These are phyloP conservation scores for Parascotia fuliginaria DNA, from an alignment of 2,888 invertebrate species.

Conservation along the genomic window DNA sequence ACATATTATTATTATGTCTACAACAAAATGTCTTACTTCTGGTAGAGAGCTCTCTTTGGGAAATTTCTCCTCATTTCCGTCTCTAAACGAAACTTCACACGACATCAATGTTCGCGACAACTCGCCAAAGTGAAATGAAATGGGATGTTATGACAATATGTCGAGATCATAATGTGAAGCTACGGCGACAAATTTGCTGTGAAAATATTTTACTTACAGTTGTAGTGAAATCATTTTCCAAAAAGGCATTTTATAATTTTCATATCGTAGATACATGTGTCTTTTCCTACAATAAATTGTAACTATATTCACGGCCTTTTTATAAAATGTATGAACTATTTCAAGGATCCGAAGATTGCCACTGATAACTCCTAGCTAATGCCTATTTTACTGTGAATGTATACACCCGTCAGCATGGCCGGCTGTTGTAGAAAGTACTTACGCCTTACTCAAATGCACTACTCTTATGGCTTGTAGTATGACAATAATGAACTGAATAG, in stretches of 20 bases:
- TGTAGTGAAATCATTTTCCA: conserved; percentile 51
- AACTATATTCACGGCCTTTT: background rate
- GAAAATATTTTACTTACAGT: conserved; percentile 52
- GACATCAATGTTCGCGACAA: conserved; percentile 70
- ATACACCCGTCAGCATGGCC: too few species aligned
- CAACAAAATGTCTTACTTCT: conserved; percentile 77
- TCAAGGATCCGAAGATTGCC: too few species aligned
- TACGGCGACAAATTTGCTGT: conserved; percentile 56
- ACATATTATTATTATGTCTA: conserved; percentile 49
- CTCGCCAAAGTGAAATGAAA: conserved; percentile 78
- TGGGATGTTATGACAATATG: conserved; percentile 81
- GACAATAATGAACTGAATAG: too few species aligned
- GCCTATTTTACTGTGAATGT: too few species aligned
- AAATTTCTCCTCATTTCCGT: conserved; percentile 82
- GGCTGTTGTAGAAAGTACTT: too few species aligned
- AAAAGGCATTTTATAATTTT: background rate
- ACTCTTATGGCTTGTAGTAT: too few species aligned
- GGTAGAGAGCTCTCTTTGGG: conserved; percentile 67
- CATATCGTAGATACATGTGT: background rate
- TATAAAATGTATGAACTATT: too few species aligned
- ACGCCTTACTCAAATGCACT: too few species aligned
- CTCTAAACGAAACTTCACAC: conserved; percentile 73
- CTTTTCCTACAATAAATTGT: background rate
- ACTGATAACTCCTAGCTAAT: too few species aligned
- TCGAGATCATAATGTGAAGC: conserved; percentile 61